Evolutionary conservation across 2,113 vertebrate species (phyloP), one percentile per base, ranked within the genome.

Genomic region (Microcebus lehilahytsara): DNA sequence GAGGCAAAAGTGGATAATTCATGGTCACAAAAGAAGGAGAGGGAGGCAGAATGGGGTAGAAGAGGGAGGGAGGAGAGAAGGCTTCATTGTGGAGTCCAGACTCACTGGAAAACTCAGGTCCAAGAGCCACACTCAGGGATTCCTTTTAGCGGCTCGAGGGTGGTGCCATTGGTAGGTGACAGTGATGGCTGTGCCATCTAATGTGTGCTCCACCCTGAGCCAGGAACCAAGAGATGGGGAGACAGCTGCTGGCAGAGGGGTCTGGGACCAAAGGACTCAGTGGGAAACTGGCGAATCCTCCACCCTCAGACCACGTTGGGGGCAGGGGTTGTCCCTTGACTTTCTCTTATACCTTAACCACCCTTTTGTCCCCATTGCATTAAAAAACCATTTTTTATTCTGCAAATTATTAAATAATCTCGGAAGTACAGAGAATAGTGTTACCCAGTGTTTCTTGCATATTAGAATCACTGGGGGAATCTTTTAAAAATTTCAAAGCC

Each of bases 1-100:
- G 86, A 56, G 72, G 86, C 6, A 10, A 83, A 89, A 75, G 78
- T 91, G 91, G 89, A n/a, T 92, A 91, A 91, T 95, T 96, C 46
- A 56, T 34, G 3, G 3, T 80, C 6, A 30, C 69, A 30, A 64
- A 95, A 74, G 78, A 58, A 88, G 46, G 37, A 51, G 34, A 11
- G 1, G 22, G 1, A n/a, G 49, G 23, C 27, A 75, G 40, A 20
- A 27, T 0, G 32, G 71, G 3, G 9, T 22, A 17, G 23, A 66
- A 62, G 58, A 58, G 22, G 40, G 40, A 17, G 42, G 56, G 32
- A 23, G 11, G 13, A 20, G 49, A n/a, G 72, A 66, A 77, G 30
- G 23, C 42, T 79, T 84, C n/a, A 0, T 13, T 30, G 5, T 40
- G 60, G 83, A 62, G 49, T 16, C 40, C 53, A 71, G 58, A 78